These are phyloP conservation scores for Asobara japonica DNA, from an alignment of 1,140 invertebrate species.

Conservation along the genomic window DNA sequence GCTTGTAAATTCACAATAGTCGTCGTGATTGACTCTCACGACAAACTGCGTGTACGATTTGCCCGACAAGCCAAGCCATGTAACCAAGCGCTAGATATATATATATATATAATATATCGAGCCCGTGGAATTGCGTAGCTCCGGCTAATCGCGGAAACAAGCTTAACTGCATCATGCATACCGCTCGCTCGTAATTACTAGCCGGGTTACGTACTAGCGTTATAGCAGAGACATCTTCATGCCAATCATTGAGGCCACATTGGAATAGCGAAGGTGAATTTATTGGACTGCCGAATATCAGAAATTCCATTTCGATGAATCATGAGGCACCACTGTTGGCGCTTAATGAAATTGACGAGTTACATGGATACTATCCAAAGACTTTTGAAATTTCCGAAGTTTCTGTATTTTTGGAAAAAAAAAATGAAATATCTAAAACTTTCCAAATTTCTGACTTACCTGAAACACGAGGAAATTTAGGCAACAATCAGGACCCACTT, in stretches of 20 bases:
- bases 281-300: constrained; percentile 33
- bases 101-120: too few species aligned
- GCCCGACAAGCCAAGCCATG: background rate
- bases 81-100: background rate
- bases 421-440: too few species aligned
- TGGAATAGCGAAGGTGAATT: constrained; percentile 40
- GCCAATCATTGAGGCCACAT: constrained; percentile 43
- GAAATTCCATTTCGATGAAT: constrained; percentile 17
- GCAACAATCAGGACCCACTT: too few species aligned
- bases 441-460: too few species aligned
- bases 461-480: too few species aligned
- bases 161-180: background rate
- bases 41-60: background rate
- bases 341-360: too few species aligned
- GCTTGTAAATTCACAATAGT: background rate
- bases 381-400: too few species aligned
- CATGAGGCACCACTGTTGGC: too few species aligned
- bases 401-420: too few species aligned
- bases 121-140: background rate
- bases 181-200: constrained; percentile 41
- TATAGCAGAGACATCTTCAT: constrained; percentile 48
- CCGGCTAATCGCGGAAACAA: constrained; percentile 2
- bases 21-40: background rate
- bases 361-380: too few species aligned
- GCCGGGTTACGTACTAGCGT: constrained; percentile 42